Conservation (phyloP, 2,888 invertebrate species). For the Cybosia mesomella region DNA sequence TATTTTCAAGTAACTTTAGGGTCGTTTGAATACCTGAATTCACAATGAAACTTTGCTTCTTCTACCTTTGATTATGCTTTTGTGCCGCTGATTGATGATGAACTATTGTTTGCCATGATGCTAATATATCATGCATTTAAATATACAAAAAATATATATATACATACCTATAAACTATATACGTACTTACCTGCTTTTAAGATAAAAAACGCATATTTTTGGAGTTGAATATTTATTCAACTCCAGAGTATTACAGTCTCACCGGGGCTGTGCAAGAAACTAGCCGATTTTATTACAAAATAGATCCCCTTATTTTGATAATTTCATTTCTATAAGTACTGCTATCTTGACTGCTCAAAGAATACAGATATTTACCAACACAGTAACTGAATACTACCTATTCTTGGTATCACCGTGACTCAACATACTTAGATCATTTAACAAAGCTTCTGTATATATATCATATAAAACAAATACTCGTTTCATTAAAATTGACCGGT, state of each 20-base stretch:
- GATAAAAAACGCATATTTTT: too few species aligned
- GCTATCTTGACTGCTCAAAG: neutral
- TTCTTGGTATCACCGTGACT: slow-evolving; percentile 45
- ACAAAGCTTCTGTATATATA: slow-evolving; percentile 40
- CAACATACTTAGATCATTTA: slow-evolving; percentile 34
- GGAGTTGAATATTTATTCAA: too few species aligned
- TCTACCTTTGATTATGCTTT: neutral
- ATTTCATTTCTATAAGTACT: too few species aligned
- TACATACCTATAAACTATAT: too few species aligned
- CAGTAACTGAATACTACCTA: slow-evolving; percentile 21
- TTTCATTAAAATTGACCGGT: slow-evolving; percentile 72
- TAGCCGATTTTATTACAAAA: neutral
- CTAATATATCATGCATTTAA: too few species aligned
- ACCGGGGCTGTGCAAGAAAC: neutral
- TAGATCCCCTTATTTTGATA: neutral
- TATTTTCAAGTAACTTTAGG: slow-evolving; percentile 5
- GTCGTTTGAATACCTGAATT: slow-evolving; percentile 4
- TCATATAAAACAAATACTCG: slow-evolving; percentile 56
- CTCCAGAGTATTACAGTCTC: too few species aligned
- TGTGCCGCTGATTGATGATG: too few species aligned
- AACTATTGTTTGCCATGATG: too few species aligned
- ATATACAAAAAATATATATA: too few species aligned
- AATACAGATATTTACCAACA: neutral
- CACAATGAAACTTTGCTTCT: neutral
- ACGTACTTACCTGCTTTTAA: too few species aligned